Percentiles rank a stretch among this genome's conserved stretches.
Conservation (phyloP, 1,140 invertebrate genomes). For the Drosophila nigrodunni region DNA sequence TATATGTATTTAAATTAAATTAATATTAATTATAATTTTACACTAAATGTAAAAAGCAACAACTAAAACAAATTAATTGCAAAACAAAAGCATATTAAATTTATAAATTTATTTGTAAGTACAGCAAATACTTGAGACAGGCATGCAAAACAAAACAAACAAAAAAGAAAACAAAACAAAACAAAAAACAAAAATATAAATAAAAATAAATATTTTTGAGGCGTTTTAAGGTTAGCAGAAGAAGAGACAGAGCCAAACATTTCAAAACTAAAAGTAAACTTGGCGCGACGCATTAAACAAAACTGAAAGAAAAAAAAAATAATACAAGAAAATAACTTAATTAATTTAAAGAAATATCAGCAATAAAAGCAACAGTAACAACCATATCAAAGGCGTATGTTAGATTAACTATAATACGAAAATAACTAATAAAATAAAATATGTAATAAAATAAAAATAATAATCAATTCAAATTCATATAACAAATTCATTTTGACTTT, state of each 20-base stretch:
- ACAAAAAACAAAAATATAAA: slow-evolving; percentile 18
- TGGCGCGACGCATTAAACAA: slow-evolving; percentile 65
- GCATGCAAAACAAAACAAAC: slow-evolving; percentile 37
- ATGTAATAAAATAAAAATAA: slow-evolving; percentile 29
- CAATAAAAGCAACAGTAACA: slow-evolving; percentile 83
- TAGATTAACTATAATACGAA: slow-evolving; percentile 71
- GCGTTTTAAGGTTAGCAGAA: slow-evolving; percentile 71
- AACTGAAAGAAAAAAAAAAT: slow-evolving; percentile 38
- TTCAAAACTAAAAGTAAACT: slow-evolving; percentile 76
- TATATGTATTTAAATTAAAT: slow-evolving; percentile 77
- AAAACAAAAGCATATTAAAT: slow-evolving; percentile 53
- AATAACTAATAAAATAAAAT: slow-evolving; percentile 35
- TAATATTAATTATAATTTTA: slow-evolving; percentile 80
- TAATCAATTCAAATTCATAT: slow-evolving; percentile 4
- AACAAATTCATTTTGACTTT: slow-evolving; percentile 53
- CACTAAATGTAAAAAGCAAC: slow-evolving; percentile 77
- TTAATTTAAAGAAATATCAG: slow-evolving; percentile 72
- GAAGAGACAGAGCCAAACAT: slow-evolving; percentile 75
- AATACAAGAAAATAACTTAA: slow-evolving; percentile 31
- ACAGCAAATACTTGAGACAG: slow-evolving; percentile 58
- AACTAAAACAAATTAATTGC: slow-evolving; percentile 42
- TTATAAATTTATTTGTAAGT: slow-evolving; percentile 58
- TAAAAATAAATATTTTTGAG: slow-evolving; percentile 74
- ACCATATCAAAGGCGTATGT: slow-evolving; percentile 84
- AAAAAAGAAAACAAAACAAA: slow-evolving; percentile 9